Evolutionary conservation across 2,113 vertebrate genomes (phyloP), one percentile per base, ranked within the genome.

Genomic region (Bettongia penicillata): DNA sequence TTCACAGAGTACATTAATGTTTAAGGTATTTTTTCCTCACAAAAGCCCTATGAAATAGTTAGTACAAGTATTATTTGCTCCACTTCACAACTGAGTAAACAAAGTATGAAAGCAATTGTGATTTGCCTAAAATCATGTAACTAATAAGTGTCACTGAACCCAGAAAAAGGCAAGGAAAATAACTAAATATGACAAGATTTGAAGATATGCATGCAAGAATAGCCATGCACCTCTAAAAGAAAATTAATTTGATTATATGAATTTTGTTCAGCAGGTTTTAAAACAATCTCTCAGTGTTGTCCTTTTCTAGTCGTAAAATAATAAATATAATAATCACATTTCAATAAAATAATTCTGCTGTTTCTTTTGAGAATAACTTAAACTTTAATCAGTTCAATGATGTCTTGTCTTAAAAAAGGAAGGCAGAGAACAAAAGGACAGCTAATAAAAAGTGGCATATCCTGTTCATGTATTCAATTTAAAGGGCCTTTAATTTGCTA

Each of bases 401-500:
- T 37, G 52, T 89, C 84, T 94, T 93, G 47, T 43, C 52, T 11
- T 53, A 94, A 55, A 95, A 90, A 0, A 53, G 50, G 19, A 43
- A 43, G 19, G 37, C 68, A 84, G 37, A 84, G 43, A 92, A 91
- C 43, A 92, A 95, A 96, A 96, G n/a, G 37, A 43, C n/a, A 84
- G 22, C 24, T 94, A 0, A 51, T 37, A 51, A 68, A 93, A 12
- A 95, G 93, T 52, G 48, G 55, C 24, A 57, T 2, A 24, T 55
- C 16, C 22, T 61, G 28, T 84, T 84, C 10, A 51, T 48, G 52
- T 51, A 95, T 91, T 94, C 43, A 92, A 8, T 93, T 91, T 50
- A 92, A 93, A 91, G 90, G 25, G 2, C 16, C 92, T 84, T 92
- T 93, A 97, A 90, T 57, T 91, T 91, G 53, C 10, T 93, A 92